Evolutionary conservation across 1,140 invertebrate species (phyloP).

Genomic region (Drosophila malerkotliana): DNA sequence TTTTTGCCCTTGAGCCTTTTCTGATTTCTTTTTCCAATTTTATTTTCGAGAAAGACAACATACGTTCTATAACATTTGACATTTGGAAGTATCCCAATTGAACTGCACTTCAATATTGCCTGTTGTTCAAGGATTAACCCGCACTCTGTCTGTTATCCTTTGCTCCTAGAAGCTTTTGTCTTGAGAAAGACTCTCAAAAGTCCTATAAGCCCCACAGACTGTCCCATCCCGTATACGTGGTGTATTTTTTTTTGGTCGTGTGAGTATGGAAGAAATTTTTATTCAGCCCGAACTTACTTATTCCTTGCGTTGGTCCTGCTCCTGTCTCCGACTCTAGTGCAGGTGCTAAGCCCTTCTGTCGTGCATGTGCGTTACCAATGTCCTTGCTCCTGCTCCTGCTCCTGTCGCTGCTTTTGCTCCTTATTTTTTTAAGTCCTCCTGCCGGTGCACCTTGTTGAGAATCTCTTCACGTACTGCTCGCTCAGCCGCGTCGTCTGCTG

Average conservation of each 20-base stretch:
- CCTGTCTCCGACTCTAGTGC: constrained; percentile 57
- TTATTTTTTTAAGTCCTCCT: constrained; percentile 22
- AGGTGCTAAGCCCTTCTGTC: constrained; percentile 65
- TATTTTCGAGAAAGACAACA: background rate
- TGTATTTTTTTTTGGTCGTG: constrained; percentile 11
- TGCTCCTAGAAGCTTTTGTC: constrained; percentile 11
- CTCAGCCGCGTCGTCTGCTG: constrained; percentile 64
- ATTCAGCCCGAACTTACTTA: constrained; percentile 66
- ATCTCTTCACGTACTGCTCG: constrained; percentile 74
- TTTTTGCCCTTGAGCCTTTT: background rate
- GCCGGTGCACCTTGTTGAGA: constrained; percentile 57
- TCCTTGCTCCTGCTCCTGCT: constrained; percentile 32
- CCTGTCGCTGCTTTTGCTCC: constrained; percentile 33
- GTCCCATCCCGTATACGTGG: background rate
- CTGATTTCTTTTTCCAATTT: background rate
- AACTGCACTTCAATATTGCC: constrained; percentile 2
- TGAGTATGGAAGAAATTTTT: constrained; percentile 22
- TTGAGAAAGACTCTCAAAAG: constrained; percentile 38
- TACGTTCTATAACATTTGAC: background rate
- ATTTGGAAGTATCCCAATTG: background rate
- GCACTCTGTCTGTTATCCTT: constrained; percentile 1
- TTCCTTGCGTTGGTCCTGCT: constrained; percentile 61
- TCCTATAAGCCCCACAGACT: constrained; percentile 28
- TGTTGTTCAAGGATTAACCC: constrained; percentile 10
- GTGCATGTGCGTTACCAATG: constrained; percentile 32